Percentiles rank a stretch among this genome's conserved stretches.
Conservation (phyloP, 2,888 invertebrate genomes). For the Dugesia japonica region DNA sequence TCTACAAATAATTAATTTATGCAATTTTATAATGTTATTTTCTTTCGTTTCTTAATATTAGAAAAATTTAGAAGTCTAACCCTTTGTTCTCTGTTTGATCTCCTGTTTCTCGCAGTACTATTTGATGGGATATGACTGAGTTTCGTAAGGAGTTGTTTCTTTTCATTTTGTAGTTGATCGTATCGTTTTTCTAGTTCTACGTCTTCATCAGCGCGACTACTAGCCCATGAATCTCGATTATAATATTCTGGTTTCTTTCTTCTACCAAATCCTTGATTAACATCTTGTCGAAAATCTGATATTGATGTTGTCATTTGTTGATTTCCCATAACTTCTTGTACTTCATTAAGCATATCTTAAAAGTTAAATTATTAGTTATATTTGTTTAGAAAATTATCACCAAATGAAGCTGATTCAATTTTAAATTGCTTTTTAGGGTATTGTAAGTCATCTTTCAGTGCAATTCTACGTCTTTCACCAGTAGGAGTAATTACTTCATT, state of each 20-base stretch:
- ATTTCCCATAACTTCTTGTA: not conserved
- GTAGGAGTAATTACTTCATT: not conserved
- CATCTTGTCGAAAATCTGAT: not conserved
- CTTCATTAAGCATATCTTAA: not conserved
- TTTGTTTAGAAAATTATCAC: not conserved
- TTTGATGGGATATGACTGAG: conserved; percentile 20
- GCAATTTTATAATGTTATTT: no score
- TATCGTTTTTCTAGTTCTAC: conserved; percentile 32
- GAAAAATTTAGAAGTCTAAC: no score
- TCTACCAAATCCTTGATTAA: not conserved
- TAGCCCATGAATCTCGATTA: not conserved
- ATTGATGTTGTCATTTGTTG: not conserved
- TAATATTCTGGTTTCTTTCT: conserved; percentile 9
- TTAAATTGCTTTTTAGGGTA: not conserved
- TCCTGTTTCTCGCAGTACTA: conserved; percentile 28
- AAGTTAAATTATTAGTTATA: no score
- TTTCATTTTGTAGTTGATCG: conserved; percentile 31
- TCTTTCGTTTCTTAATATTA: no score
- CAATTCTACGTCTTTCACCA: not conserved
- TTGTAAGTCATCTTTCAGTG: not conserved
- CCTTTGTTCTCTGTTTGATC: conserved; percentile 26
- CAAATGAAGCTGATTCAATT: not conserved
- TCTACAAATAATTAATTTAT: no score
- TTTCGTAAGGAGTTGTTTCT: conserved; percentile 22
- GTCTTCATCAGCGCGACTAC: not conserved